Percentiles rank a stretch among this genome's conserved stretches.
Conservation (phyloP, 1,140 invertebrate genomes). For the Drosophila subpulchrella region DNA sequence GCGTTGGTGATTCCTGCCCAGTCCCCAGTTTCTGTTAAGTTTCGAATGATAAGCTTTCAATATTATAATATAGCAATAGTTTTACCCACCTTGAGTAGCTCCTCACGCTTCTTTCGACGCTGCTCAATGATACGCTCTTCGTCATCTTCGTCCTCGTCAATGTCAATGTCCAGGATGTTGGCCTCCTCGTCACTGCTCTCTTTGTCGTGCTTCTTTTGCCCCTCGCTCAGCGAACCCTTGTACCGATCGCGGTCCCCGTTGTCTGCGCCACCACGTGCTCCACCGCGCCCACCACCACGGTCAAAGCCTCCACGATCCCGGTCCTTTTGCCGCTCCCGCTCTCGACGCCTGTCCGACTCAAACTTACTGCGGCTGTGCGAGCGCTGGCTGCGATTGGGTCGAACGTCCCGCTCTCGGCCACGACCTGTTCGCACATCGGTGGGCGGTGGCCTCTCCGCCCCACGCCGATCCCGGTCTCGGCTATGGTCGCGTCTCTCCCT, state of each 20-base stretch:
- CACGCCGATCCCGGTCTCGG: slow-evolving; percentile 48
- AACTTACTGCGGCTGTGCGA: slow-evolving; percentile 81
- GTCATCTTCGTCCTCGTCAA: slow-evolving; percentile 96
- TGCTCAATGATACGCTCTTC: slow-evolving; percentile 97
- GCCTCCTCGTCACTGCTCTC: slow-evolving; percentile 88
- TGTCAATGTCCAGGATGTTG: slow-evolving; percentile 88
- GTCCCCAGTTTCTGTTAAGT: slow-evolving; percentile 62
- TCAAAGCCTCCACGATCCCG: slow-evolving; percentile 53
- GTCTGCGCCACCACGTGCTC: slow-evolving; percentile 63
- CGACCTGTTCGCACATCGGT: slow-evolving; percentile 51
- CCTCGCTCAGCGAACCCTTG: slow-evolving; percentile 92
- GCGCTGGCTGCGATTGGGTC: slow-evolving; percentile 67
- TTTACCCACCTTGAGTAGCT: slow-evolving; percentile 90
- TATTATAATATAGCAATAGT: not conserved
- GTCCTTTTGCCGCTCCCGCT: slow-evolving; percentile 66
- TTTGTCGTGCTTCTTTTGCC: slow-evolving; percentile 87
- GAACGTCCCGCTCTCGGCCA: slow-evolving; percentile 63
- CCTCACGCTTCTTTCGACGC: slow-evolving; percentile 94
- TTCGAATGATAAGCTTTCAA: not conserved
- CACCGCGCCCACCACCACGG: slow-evolving; percentile 69
- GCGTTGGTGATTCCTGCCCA: slow-evolving; percentile 49
- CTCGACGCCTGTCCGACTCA: slow-evolving; percentile 74
- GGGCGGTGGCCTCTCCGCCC: slow-evolving; percentile 21
- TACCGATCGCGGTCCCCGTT: slow-evolving; percentile 83
- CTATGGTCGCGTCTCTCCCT: slow-evolving; percentile 70